Evolutionary conservation across 2,113 vertebrate species (phyloP), one percentile per base, ranked within the genome.

Genomic region (Falcunculus frontatus): DNA sequence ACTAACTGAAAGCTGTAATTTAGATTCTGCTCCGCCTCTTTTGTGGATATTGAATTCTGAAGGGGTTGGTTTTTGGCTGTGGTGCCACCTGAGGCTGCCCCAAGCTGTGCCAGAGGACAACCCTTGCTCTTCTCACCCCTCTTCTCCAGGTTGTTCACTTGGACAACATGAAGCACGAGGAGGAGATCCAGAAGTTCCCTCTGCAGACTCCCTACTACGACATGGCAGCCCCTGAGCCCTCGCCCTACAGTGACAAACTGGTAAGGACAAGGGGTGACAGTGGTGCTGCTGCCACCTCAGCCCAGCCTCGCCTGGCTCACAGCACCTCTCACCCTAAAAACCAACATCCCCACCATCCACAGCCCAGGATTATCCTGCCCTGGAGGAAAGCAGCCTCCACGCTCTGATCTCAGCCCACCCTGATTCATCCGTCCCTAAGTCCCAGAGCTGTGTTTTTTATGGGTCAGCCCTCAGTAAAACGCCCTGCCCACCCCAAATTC

Each of bases 141-240:
- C 30, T 63, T 26, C 30, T 93, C 22, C 96, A 99, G 99, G 98
- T 99, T 87, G 98, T 99, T 87, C 98, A 98, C 92, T 96, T 99
- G 64, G 99, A 99, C 97, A 96, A 90, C 23, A 89, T 84, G 93
- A 98, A 99, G 91, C 96, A 87, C 0, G 98, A 99, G 30, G 98
- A 99, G 80, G 98, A 99, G 77, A 97, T 98, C 60, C 98, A 98
- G 98, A 98, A 99, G 92, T 97, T 98, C 81, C 97, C 98, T 42
- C 97, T 98, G 17, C 98, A 99, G 96, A 91, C 98, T 37, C 98
- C 98, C 32, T 99, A 99, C 97, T 99, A 98, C 6, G 98, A 99
- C 97, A 98, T 98, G 98, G 98, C 98, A 42, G 96, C 98, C 90
- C 97, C 98, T 0, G 98, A 99, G 94, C 97, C 98, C 50, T 97